phyloP scores from a whole-genome alignment of 2,888 invertebrate genomes.

The Cordilura impudica region DNA sequence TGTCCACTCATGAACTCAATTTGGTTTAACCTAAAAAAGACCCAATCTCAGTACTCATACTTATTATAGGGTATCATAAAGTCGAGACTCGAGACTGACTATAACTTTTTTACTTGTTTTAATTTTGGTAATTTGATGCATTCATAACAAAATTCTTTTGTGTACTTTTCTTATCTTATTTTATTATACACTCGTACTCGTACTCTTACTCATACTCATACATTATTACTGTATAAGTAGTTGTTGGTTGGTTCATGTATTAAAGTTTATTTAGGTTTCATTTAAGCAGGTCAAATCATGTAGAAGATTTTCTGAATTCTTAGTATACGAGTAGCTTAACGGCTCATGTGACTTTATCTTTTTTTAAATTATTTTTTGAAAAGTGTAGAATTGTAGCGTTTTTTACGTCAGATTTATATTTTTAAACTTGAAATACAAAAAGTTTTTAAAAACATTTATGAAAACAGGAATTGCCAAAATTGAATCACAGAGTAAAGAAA shows the following conservation, averaged over 20 bases:
- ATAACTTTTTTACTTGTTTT: no score
- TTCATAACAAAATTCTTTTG: neutral
- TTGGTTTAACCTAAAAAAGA: no score
- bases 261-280: neutral
- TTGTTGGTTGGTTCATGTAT: neutral
- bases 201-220: neutral
- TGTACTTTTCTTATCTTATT: conserved; percentile 6
- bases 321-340: neutral
- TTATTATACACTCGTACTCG: neutral
- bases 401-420: neutral
- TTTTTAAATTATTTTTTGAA: conserved; percentile 24
- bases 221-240: neutral
- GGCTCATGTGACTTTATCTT: neutral
- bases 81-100: no score
- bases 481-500: no score
- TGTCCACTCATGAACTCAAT: no score
- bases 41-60: no score
- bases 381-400: neutral
- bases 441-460: no score
- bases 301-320: conserved; percentile 36
- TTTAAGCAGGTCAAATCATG: conserved; percentile 25
- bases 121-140: conserved; percentile 34
- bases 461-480: no score
- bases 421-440: no score
- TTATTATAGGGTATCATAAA: no score